Conservation (phyloP, 2,113 vertebrate genomes). For the Acrocephalus arundinaceus region DNA sequence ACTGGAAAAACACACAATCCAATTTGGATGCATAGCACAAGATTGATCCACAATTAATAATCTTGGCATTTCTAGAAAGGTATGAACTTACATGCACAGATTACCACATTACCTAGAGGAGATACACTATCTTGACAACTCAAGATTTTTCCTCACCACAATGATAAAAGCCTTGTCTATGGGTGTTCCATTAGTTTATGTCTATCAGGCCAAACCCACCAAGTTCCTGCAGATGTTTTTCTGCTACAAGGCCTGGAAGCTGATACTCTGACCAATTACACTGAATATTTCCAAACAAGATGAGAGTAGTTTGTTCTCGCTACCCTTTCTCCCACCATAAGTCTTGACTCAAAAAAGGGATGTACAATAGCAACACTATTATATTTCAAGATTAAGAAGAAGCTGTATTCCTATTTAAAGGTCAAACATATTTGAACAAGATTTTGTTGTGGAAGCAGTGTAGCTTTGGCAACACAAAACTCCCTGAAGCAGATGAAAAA, state of each 20-base stretch:
- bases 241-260: not conserved
- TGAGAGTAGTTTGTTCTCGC: not conserved
- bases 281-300: not conserved
- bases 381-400: not conserved
- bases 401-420: not conserved
- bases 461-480: not conserved
- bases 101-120: not conserved
- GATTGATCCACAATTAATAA: not conserved
- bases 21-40: not conserved
- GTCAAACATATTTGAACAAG: not conserved
- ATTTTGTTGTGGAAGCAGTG: not conserved
- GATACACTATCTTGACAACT: not conserved
- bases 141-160: not conserved
- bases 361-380: not conserved
- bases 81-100: not conserved
- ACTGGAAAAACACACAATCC: not conserved
- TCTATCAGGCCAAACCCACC: not conserved
- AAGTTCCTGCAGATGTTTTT: not conserved
- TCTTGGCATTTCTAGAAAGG: not conserved
- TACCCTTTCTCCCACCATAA: not conserved
- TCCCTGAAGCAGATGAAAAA: not conserved
- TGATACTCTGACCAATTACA: not conserved
- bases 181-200: not conserved
- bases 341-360: not conserved
- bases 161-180: not conserved